Conservation (phyloP, 2,113 vertebrate species). For the Eublepharis macularius region DNA sequence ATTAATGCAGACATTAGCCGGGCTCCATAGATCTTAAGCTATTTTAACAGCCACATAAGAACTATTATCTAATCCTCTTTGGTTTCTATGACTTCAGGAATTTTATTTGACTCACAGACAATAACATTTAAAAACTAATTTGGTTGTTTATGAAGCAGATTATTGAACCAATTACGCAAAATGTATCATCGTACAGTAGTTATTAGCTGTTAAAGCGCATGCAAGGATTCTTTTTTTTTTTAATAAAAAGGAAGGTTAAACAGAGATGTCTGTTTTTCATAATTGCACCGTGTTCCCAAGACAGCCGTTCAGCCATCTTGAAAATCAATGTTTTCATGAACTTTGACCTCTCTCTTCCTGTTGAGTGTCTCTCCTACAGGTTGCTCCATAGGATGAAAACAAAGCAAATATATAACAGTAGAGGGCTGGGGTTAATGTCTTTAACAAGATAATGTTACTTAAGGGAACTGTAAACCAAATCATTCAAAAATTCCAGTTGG, state of each 20-base stretch:
- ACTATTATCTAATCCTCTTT: not conserved
- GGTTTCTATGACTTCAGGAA: not conserved
- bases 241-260: slow-evolving; percentile 60
- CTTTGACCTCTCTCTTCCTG: slow-evolving; percentile 74
- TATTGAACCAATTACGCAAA: not conserved
- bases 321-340: slow-evolving; percentile 85
- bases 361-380: slow-evolving; percentile 74
- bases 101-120: not conserved
- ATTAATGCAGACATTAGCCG: not conserved
- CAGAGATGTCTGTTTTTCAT: slow-evolving; percentile 77
- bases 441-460: slow-evolving; percentile 82
- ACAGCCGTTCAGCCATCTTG: slow-evolving; percentile 78
- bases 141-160: not conserved
- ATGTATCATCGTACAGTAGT: not conserved
- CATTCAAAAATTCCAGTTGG: slow-evolving; percentile 75
- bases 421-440: slow-evolving; percentile 81
- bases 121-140: not conserved
- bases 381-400: slow-evolving; percentile 78
- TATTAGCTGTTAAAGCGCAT: slow-evolving; percentile 62
- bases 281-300: slow-evolving; percentile 74
- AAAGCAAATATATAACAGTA: slow-evolving; percentile 77
- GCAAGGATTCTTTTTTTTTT: slow-evolving; percentile 34
- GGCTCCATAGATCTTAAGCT: not conserved
- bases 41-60: not conserved
- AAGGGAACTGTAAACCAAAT: slow-evolving; percentile 79